Base-by-base conservation (phyloP, 92 coral and sea anemone genomes). In the Porites divaricata region DNA sequence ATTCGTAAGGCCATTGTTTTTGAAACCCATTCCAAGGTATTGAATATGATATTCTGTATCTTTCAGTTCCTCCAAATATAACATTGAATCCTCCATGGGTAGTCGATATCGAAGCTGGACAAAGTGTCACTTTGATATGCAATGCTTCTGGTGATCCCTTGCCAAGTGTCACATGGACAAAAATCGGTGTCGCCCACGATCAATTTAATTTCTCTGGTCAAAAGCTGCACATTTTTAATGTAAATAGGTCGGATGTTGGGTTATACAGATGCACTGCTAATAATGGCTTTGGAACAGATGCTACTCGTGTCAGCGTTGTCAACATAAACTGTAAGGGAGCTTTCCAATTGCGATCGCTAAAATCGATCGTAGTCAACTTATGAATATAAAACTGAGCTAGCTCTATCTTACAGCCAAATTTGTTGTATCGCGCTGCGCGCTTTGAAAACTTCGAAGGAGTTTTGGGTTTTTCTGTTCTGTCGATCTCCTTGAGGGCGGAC, bases 141-240 rank as follows among this genome's bases (percentile, higher is more conserved):
- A 68, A 11, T 22, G 93, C 89, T 67, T 65, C 85, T 67, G 93
- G 93, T 26, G 74, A 89, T 61, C 93, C 93, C 26, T 24, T 10
- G 14, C 93, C 93, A 14, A 59, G 3, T 12, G 63, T 89, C 59
- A 67, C 79, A 1, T 89, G 93, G 93, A 69, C 74, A 24, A 89
- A 68, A 74, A 62, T 72, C 4, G 81, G 90, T 61, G 59, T 74
- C 53, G 14, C 77, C 6, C 10, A 19, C 1, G 22, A 48, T 16
- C 26, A 61, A 50, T 72, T 63, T n/a, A 62, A 45, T 9, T 16
- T 23, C 58, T 25, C 76, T 41, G 88, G 83, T 11, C 6, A 28
- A 28, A 51, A 74, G 11, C 17, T 76, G 5, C 84, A 63, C 12
- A 11, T 88, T 56, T 23, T 41, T 53, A 35, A 88, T 52, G 78